These are phyloP conservation scores for Gobiocypris rarus DNA, from an alignment of 2,113 vertebrate species.

Conservation along the genomic window DNA sequence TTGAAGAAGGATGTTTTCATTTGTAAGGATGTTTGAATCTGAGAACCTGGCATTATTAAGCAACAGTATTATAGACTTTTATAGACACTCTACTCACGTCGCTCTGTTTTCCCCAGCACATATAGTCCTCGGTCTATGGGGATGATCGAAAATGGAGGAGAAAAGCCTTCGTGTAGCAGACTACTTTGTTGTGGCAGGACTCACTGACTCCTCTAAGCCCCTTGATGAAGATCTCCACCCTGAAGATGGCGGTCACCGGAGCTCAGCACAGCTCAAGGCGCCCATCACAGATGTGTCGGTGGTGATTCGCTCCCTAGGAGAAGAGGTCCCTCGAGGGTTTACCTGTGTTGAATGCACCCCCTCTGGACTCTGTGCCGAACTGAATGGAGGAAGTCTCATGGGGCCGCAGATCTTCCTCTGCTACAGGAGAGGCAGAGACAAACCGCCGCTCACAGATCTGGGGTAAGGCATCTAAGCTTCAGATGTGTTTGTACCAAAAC, in stretches of 20 bases:
- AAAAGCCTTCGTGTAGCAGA: conserved; percentile 97
- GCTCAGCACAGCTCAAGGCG: conserved; percentile 84
- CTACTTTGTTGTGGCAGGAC: conserved; percentile 97
- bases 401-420: conserved; percentile 95
- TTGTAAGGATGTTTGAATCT: not conserved
- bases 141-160: conserved; percentile 98
- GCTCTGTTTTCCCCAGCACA: conserved; percentile 61
- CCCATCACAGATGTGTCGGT: conserved; percentile 96
- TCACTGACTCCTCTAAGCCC: conserved; percentile 91
- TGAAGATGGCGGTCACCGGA: conserved; percentile 88
- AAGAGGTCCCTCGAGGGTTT: conserved; percentile 91
- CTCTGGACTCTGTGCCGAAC: conserved; percentile 92
- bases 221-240: conserved; percentile 95
- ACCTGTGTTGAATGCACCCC: conserved; percentile 91
- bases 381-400: conserved; percentile 93
- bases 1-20: conserved; percentile 4
- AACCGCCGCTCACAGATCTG: conserved; percentile 95
- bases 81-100: not conserved
- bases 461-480: conserved; percentile 82
- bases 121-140: conserved; percentile 64
- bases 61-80: conserved; percentile 13
- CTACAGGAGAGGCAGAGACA: conserved; percentile 94
- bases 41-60: conserved; percentile 6
- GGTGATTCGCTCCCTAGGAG: conserved; percentile 92
- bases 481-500: conserved; percentile 18